A percentile compares a stretch with the other conserved stretches of the same genome.
These are phyloP conservation scores for Asobara japonica DNA, from an alignment of 1,140 invertebrate genomes.

Conservation along the genomic window DNA sequence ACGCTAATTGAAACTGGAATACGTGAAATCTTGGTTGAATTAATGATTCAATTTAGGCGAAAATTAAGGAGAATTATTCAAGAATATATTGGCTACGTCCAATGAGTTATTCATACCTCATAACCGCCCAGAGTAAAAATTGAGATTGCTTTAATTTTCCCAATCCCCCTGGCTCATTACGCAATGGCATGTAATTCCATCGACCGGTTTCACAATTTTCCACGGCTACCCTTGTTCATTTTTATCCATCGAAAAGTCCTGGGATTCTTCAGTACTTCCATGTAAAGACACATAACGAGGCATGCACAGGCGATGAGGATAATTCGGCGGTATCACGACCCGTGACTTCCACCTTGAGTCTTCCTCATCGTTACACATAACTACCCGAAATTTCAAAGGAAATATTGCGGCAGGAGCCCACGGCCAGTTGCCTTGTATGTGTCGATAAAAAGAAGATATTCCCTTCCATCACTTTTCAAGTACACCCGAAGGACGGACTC, in stretches of 20 bases:
- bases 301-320: conserved; percentile 10
- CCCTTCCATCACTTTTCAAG: not conserved
- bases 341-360: conserved; percentile 1
- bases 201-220: conserved; percentile 26
- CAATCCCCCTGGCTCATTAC: conserved; percentile 15
- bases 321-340: not conserved
- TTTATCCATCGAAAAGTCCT: not conserved
- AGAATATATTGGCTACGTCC: not conserved
- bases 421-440: not conserved
- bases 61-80: not conserved
- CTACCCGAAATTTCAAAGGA: conserved; percentile 22
- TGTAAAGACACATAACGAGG: conserved; percentile 20
- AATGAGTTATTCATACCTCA: not conserved
- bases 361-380: conserved; percentile 4
- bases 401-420: not conserved
- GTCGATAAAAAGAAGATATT: not conserved
- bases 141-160: conserved; percentile 14
- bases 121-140: not conserved
- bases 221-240: not conserved
- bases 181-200: not conserved
- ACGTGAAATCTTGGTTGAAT: not conserved
- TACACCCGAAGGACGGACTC: not conserved
- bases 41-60: not conserved
- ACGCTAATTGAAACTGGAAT: too few relatives aligned
- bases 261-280: conserved; percentile 1